Conservation (phyloP, 1,140 invertebrate species). For the Globodera ellingtonae region DNA sequence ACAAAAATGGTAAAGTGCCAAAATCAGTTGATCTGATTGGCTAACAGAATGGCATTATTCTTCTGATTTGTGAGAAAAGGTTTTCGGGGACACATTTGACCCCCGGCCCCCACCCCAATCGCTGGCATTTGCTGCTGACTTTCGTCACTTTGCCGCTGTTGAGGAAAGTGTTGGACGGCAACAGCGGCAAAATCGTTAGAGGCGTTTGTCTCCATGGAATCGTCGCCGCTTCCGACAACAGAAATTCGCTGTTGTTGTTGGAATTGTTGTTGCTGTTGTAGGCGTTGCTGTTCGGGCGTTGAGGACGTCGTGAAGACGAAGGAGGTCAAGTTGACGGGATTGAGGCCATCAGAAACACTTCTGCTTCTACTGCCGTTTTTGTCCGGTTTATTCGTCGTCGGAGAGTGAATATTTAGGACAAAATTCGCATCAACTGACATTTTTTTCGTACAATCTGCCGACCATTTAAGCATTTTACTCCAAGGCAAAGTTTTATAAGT, state of each 20-base stretch:
- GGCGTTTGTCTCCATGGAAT: background rate
- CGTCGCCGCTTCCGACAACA: background rate
- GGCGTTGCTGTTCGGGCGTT: background rate
- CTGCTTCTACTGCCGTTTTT: background rate
- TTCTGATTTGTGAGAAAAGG: background rate
- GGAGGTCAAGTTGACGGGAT: background rate
- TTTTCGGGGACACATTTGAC: background rate
- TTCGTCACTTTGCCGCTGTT: background rate
- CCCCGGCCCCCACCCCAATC: background rate
- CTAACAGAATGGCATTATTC: background rate
- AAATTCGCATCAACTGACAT: constrained; percentile 16
- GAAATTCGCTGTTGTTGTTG: background rate
- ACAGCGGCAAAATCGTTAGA: background rate
- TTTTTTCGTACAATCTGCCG: background rate
- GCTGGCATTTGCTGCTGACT: background rate
- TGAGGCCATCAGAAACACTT: background rate
- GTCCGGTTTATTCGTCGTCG: background rate
- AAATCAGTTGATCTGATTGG: background rate
- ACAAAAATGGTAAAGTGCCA: background rate
- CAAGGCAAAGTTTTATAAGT: no score
- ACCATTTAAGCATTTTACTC: background rate
- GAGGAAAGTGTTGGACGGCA: background rate
- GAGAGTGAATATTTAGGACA: constrained; percentile 2
- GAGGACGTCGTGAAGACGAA: background rate
- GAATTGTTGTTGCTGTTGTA: no score